Conservation (phyloP, 2,797 vertebrate species). For the Myotis planiceps region DNA sequence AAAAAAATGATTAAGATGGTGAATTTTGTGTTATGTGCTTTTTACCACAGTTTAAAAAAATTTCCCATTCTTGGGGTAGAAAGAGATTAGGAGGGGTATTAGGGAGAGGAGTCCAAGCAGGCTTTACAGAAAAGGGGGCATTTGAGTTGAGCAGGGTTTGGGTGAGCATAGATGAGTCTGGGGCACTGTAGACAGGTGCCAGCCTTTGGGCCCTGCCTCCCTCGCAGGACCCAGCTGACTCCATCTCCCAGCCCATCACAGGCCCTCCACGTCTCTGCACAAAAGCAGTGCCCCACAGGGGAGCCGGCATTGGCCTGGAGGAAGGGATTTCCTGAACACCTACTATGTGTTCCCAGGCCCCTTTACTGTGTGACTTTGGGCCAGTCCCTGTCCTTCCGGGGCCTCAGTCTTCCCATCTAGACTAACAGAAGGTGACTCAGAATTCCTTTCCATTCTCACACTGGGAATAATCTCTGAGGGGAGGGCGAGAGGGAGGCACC, state of each 20-base stretch:
- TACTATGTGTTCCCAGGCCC: neutral
- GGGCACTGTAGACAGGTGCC: neutral
- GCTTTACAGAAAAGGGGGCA: neutral
- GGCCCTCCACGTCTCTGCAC: neutral
- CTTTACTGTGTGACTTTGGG: neutral
- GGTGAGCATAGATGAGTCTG: neutral
- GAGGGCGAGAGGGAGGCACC: too few species aligned
- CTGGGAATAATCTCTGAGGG: neutral
- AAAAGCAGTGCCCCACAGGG: neutral
- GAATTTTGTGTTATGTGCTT: neutral
- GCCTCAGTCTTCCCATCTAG: neutral
- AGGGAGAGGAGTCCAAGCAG: neutral
- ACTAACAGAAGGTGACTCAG: neutral
- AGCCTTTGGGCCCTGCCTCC: neutral
- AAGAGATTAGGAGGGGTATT: neutral
- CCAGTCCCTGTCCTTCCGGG: neutral
- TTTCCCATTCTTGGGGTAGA: neutral
- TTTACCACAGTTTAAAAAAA: neutral
- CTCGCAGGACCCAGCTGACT: neutral
- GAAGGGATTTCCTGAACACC: neutral
- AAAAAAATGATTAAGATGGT: neutral
- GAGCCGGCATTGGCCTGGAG: neutral
- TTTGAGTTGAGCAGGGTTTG: neutral
- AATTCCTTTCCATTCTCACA: neutral
- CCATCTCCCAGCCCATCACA: accelerated